These are phyloP conservation scores for Microctonus aethiopoides DNA, from an alignment of 2,888 invertebrate species.

Conservation along the genomic window DNA sequence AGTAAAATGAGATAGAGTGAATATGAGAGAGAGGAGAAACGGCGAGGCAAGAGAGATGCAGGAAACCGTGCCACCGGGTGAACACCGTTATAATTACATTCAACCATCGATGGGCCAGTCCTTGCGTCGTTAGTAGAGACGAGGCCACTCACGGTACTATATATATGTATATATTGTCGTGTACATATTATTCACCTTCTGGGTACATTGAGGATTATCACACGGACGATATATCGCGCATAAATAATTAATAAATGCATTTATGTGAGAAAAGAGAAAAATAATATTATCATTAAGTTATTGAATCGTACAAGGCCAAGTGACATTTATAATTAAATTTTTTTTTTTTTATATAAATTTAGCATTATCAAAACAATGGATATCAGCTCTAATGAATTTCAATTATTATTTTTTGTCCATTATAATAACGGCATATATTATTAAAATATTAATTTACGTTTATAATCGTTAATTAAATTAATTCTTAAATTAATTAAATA, in stretches of 20 bases:
- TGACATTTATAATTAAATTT: constrained; percentile 21
- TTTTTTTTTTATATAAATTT: not conserved
- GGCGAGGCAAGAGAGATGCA: constrained; percentile 29
- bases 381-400: not conserved
- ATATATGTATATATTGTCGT: not conserved
- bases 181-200: constrained; percentile 8
- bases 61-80: constrained; percentile 35
- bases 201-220: constrained; percentile 29
- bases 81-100: constrained; percentile 52
- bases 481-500: constrained; percentile 45
- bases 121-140: constrained; percentile 10
- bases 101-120: constrained; percentile 43
- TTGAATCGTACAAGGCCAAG: constrained; percentile 36
- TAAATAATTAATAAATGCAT: constrained; percentile 43
- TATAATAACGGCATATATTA: no score
- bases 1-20: constrained; percentile 6
- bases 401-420: no score
- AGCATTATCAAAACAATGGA: not conserved
- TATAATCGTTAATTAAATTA: constrained; percentile 10
- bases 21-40: constrained; percentile 17
- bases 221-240: constrained; percentile 46
- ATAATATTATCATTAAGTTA: constrained; percentile 21
- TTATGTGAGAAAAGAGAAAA: not conserved
- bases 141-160: constrained; percentile 26
- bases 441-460: no score